phyloP scores from a whole-genome alignment of 2,113 vertebrate genomes.

The Spheniscus mendiculus region DNA sequence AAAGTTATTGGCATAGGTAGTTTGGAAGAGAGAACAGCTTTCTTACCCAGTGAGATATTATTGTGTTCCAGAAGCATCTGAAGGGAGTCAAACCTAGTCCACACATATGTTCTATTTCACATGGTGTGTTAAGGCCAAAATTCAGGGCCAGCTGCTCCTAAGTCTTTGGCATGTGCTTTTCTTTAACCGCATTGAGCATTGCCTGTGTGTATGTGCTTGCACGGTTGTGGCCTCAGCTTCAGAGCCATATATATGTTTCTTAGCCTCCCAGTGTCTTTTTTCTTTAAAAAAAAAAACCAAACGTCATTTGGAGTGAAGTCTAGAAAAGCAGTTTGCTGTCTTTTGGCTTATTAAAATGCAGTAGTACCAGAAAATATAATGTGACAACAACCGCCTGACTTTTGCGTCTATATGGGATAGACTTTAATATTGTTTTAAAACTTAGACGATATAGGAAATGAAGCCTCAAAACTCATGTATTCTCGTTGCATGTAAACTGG shows the following conservation, averaged over 20 bases:
- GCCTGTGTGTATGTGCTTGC: slow-evolving; percentile 3
- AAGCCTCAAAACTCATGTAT: slow-evolving; percentile 31
- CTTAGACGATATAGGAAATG: slow-evolving; percentile 27
- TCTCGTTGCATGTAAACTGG: slow-evolving; percentile 39
- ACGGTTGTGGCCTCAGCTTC: background rate
- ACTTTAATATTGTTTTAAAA: slow-evolving; percentile 54
- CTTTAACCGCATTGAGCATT: slow-evolving; percentile 1
- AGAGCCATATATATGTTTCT: background rate
- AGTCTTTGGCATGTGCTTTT: slow-evolving; percentile 35
- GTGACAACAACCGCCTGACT: slow-evolving; percentile 44
- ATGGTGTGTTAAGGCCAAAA: slow-evolving; percentile 40
- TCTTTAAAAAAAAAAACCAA: background rate
- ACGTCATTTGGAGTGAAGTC: background rate
- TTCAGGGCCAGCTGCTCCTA: slow-evolving; percentile 27
- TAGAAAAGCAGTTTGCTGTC: background rate
- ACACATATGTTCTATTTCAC: slow-evolving; percentile 57
- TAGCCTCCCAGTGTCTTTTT: background rate
- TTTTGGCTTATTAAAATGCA: slow-evolving; percentile 48
- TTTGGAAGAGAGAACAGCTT: slow-evolving; percentile 35
- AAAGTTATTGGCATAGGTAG: slow-evolving; percentile 48
- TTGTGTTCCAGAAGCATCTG: slow-evolving; percentile 44
- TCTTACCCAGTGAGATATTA: slow-evolving; percentile 46
- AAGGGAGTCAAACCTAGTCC: slow-evolving; percentile 44
- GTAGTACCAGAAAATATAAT: slow-evolving; percentile 57
- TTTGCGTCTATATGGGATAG: slow-evolving; percentile 1